phyloP scores from a whole-genome alignment of 2,888 invertebrate species.

The Sesia bembeciformis region DNA sequence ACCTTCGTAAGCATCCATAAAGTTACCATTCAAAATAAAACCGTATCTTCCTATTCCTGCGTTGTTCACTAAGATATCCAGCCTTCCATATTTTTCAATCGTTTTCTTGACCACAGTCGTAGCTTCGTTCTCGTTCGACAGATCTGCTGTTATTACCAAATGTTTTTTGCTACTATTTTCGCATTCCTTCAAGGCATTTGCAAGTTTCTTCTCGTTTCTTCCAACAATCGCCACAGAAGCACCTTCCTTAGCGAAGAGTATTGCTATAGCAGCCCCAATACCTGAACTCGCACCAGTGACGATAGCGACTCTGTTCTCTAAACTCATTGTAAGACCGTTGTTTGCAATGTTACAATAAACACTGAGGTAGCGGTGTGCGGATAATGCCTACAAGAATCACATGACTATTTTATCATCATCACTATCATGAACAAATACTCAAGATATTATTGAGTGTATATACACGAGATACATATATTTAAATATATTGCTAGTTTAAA shows the following conservation, averaged over 20 bases:
- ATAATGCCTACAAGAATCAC: too few relatives aligned
- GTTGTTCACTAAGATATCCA: conserved; percentile 17
- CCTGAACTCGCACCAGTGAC: conserved; percentile 80
- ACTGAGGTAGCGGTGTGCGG: too few relatives aligned
- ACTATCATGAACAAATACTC: too few relatives aligned
- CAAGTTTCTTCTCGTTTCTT: conserved; percentile 78
- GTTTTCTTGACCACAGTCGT: conserved; percentile 21
- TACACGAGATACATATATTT: too few relatives aligned
- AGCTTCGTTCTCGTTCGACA: conserved; percentile 22
- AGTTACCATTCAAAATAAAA: background rate
- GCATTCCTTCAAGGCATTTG: conserved; percentile 55
- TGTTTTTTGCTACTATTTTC: conserved; percentile 14
- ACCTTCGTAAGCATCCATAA: conserved; percentile 4
- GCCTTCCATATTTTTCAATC: conserved; percentile 20
- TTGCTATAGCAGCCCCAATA: conserved; percentile 79
- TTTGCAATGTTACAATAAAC: too few relatives aligned
- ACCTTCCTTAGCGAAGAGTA: conserved; percentile 76
- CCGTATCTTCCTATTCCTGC: background rate
- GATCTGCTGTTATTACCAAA: conserved; percentile 23
- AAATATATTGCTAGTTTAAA: too few relatives aligned
- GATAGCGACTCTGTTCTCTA: conserved; percentile 61
- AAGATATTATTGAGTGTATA: too few relatives aligned
- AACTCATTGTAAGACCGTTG: background rate
- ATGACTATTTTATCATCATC: too few relatives aligned
- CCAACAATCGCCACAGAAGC: conserved; percentile 76